Evolutionary conservation across 1,140 invertebrate genomes (phyloP), one percentile per base, ranked within the genome.

Genomic region (Idris sp.): DNA sequence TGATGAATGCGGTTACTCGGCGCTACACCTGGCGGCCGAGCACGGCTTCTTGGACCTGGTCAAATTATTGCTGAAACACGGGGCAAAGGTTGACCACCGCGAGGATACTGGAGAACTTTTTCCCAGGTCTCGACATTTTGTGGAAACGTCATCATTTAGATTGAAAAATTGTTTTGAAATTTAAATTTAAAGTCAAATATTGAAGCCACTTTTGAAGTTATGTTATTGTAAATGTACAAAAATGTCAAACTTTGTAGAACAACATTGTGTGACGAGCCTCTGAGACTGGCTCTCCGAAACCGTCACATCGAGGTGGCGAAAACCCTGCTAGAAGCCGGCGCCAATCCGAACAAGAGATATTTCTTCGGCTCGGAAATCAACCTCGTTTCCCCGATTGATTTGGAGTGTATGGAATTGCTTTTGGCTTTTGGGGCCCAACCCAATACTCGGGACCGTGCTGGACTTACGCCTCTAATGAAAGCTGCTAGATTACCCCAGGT

Each of bases 281-380:
- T 96, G 16, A 87, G 94, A 53, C 84, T 96, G 28, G 95, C 96
- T 0, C 92, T 97, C 36, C 91, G 95, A 74, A 96, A 96, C 83
- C 93, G 94, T 49, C 94, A 97, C 82, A 92, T 92, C 53, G 89
- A 93, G 1, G 94, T 94, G 15, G 92, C 91, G 1, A 88, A 89
- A 56, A 86, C 91, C 3, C 83, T 94, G 0, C 83, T 93, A 14
- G 92, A 94, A 76, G 90, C 92, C 58, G 92, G 92, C 1, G 92
- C 92, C 0, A 92, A 93, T 84, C 92, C 91, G 54, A 96, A 92
- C 85, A 95, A 91, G 87, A 91, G 89, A 7, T 96, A 96, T 81
- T 97, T 97, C 86, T 95, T 97, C 79, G 96, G 96, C 1, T 91
- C 94, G 0, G 95, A 97, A 86, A 95, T 97, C 49, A 97, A 96